A percentile compares a stretch with the other conserved stretches of the same genome.
phyloP scores from a whole-genome alignment of 2,888 invertebrate genomes.

The Torymus texanus region DNA sequence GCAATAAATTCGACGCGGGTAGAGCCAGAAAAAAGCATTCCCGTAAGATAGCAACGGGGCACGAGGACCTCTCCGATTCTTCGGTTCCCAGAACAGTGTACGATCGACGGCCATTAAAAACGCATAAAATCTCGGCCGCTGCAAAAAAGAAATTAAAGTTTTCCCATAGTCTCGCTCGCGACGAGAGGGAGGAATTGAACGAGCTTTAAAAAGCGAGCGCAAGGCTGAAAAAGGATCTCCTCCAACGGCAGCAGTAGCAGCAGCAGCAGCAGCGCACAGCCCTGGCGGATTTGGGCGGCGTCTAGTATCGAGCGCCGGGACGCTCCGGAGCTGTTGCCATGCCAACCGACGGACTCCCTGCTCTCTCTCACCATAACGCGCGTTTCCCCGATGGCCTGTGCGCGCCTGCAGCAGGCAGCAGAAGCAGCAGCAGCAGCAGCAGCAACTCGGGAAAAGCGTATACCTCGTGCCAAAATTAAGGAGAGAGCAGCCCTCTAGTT shows the following conservation, averaged over 20 bases:
- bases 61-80: too few relatives aligned
- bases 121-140: background rate
- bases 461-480: conserved; percentile 33
- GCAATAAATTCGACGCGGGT: too few relatives aligned
- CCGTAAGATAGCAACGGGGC: too few relatives aligned
- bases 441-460: conserved; percentile 6
- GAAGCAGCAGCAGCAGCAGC: conserved; percentile 14
- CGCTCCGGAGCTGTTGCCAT: conserved; percentile 74
- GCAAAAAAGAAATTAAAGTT: background rate
- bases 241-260: conserved; percentile 46
- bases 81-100: too few relatives aligned
- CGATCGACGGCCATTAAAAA: conserved; percentile 4
- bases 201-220: background rate
- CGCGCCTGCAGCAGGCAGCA: background rate
- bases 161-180: background rate
- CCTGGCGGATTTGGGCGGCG: conserved; percentile 71
- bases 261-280: conserved; percentile 45
- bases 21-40: too few relatives aligned
- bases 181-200: background rate
- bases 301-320: conserved; percentile 75
- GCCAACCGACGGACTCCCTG: conserved; percentile 72
- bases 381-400: conserved; percentile 28
- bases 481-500: conserved; percentile 5
- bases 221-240: conserved; percentile 7
- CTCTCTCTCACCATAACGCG: conserved; percentile 1